These are phyloP conservation scores for Saguinus imperator DNA, from an alignment of 2,113 vertebrate species.

Conservation along the genomic window DNA sequence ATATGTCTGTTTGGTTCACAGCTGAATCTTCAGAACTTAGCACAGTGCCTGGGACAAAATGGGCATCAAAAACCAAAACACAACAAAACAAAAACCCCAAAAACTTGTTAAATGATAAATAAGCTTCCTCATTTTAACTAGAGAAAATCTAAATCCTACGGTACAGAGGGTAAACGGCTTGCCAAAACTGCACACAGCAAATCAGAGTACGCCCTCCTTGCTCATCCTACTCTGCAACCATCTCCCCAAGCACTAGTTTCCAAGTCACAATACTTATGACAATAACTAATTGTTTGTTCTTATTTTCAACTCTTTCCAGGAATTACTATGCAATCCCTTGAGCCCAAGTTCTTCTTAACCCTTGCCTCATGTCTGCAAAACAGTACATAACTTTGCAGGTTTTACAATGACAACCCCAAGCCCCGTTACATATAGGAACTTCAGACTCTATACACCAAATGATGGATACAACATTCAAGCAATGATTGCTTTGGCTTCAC, in stretches of 20 bases:
- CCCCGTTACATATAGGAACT: not conserved
- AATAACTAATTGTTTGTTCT: conserved; percentile 8
- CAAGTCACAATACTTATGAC: not conserved
- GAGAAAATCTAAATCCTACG: not conserved
- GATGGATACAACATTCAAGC: not conserved
- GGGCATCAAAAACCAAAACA: not conserved
- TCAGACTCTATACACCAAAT: not conserved
- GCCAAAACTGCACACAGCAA: not conserved
- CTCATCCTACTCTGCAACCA: not conserved
- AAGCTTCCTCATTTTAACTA: not conserved
- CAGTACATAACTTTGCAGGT: not conserved
- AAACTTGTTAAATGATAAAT: not conserved
- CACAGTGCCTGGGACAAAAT: not conserved
- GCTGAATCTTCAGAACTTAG: conserved; percentile 10
- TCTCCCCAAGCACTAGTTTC: not conserved
- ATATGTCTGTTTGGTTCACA: not conserved
- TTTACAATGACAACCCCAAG: not conserved
- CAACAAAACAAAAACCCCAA: not conserved
- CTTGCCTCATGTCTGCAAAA: not conserved
- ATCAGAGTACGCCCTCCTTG: not conserved
- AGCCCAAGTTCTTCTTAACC: not conserved
- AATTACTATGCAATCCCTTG: not conserved
- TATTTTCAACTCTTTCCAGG: conserved; percentile 43
- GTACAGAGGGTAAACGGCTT: not conserved
- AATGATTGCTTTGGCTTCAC: not conserved